A percentile compares a stretch with the other conserved stretches of the same genome.
These are phyloP conservation scores for Eurois occulta DNA, from an alignment of 2,888 invertebrate genomes.

Conservation along the genomic window DNA sequence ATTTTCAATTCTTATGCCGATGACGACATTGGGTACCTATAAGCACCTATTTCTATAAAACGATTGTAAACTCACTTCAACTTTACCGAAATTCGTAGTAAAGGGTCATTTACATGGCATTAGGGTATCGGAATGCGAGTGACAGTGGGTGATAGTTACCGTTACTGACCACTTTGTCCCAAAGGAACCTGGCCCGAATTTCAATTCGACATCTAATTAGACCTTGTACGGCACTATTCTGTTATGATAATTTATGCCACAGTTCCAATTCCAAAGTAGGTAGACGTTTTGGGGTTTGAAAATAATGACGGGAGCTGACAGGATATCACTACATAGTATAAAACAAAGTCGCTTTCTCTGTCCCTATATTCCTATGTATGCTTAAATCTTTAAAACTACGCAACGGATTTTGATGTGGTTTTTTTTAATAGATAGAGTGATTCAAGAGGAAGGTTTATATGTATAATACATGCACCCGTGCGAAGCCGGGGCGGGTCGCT, in stretches of 20 bases:
- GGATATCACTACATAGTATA: too few species aligned
- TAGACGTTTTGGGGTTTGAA: slow-evolving; percentile 30
- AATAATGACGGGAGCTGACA: slow-evolving; percentile 30
- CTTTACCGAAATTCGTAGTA: slow-evolving; percentile 71
- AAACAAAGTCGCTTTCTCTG: too few species aligned
- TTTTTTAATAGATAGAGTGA: too few species aligned
- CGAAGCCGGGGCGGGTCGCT: too few species aligned
- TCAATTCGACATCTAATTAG: slow-evolving; percentile 83
- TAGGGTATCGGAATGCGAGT: slow-evolving; percentile 82
- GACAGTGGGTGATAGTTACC: slow-evolving; percentile 68
- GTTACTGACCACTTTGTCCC: slow-evolving; percentile 80
- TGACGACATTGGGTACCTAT: too few species aligned
- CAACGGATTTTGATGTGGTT: too few species aligned
- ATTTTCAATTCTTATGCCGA: too few species aligned
- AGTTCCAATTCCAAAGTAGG: slow-evolving; percentile 32
- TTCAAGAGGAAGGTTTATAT: too few species aligned
- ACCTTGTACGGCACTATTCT: slow-evolving; percentile 69
- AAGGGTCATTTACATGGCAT: slow-evolving; percentile 77
- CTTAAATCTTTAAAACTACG: too few species aligned
- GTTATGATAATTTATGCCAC: slow-evolving; percentile 68
- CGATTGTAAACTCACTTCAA: slow-evolving; percentile 7
- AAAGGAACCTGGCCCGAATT: slow-evolving; percentile 83
- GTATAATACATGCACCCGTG: too few species aligned
- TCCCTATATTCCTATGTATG: too few species aligned
- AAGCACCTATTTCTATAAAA: neutral